These are phyloP conservation scores for Vulpes ferrilata DNA, from an alignment of 2,113 vertebrate genomes.

Conservation along the genomic window DNA sequence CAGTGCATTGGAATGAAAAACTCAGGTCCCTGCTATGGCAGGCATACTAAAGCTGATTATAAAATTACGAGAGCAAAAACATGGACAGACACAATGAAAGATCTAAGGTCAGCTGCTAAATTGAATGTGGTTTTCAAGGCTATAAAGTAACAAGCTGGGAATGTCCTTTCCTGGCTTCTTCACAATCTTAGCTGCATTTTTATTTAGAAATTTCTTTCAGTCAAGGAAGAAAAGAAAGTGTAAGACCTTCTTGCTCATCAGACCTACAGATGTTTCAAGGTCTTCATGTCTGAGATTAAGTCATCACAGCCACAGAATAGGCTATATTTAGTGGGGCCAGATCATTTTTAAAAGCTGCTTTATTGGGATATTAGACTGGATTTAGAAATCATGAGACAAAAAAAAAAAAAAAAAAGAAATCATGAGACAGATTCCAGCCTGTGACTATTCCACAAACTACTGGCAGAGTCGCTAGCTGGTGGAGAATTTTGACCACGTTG, in stretches of 20 bases:
- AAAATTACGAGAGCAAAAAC: background rate
- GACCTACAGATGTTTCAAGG: background rate
- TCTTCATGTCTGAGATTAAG: background rate
- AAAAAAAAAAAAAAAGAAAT: too few species aligned
- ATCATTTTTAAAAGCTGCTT: background rate
- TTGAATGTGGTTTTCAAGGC: background rate
- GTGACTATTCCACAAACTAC: background rate
- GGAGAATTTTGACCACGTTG: background rate
- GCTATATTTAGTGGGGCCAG: background rate
- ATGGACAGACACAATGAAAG: background rate
- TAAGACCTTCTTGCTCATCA: background rate
- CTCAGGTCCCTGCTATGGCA: constrained; percentile 66
- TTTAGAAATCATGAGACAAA: background rate
- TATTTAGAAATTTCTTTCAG: background rate
- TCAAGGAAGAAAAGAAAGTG: background rate
- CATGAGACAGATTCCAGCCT: background rate
- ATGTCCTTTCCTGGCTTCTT: background rate
- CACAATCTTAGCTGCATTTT: background rate
- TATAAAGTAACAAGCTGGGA: background rate
- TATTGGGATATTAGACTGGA: background rate
- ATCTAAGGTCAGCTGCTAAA: constrained; percentile 53
- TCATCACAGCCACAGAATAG: background rate
- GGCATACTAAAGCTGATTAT: constrained; percentile 22
- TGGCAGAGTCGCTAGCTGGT: background rate
- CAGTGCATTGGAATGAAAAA: constrained; percentile 28